Base-by-base conservation (phyloP, 2,888 invertebrate genomes). In the Gymnosoma rotundatum region DNA sequence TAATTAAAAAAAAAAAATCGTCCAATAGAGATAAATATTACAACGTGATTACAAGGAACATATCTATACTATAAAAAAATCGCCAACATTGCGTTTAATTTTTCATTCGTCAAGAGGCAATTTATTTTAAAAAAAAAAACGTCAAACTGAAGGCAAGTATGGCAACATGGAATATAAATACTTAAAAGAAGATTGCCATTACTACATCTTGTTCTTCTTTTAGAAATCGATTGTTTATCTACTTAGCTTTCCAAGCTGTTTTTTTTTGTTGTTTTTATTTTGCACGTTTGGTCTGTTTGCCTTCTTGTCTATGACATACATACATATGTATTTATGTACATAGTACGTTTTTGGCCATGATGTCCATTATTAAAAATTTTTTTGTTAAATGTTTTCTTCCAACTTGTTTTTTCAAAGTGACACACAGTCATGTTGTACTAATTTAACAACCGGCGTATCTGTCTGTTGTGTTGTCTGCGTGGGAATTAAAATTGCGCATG, bases 401-500 rank as follows among this genome's bases (percentile, higher is more conserved):
- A 63, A 25, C 60, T 78, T 70, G 38, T 69, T 48, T 64, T 36
- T 56, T 63, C 48, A 10, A 36, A 63, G 67, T 81, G 69, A 74
- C 74, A 81, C 70, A 70, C 69, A 79, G 74, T 72, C 84, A 81
- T 81, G 84, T 84, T 79, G 60, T 73, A 32, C 64, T 72, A 58
- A 58, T 79, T 79, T 10, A 60, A 66, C 8, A 66, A 84, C 84
- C 81, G 84, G 84, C 70, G 7, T 36, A 38, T 25, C 20, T 63
- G 61, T 54, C 45, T 64, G 48, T 56, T 36, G 48, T 56, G 38
- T 20, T 42, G 67, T 2, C 54, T 81, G 84, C 81, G 84, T 84
- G 84, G 84, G 84, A 84, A 81, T 76, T 82, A 36, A 20, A 67
- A 61, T 70, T 78, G 84, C 69, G 81, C 81, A 84, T 84, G 84